Evolutionary conservation across 2,113 vertebrate species (phyloP), one percentile per base, ranked within the genome.

Genomic region (Chaetodon trifascialis): DNA sequence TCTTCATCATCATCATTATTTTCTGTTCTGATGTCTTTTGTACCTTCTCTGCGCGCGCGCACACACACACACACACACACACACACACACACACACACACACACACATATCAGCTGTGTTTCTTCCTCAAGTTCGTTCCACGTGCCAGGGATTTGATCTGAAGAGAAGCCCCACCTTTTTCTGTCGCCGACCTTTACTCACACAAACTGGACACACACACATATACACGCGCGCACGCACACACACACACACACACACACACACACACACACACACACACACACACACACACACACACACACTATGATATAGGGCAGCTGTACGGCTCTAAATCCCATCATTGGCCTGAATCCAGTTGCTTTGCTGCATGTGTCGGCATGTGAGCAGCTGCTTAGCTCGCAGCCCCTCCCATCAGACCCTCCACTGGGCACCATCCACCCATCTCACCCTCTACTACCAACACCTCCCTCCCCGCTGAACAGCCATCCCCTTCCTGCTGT

Each of bases 231-330:
- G 40, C 49, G 64, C 69, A 63, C 69, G 64, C 49, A 72, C 73
- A 56, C 64, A 40, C 62, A 42, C 19, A 19, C 34, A 38, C 42
- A 40, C 79, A 52, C 68, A 40, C 63, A 60, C 52, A 56, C 63
- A 51, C 63, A 38, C 60, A 68, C 51, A 58, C 25, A 78, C 70
- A 47, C 49, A 69, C 69, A 63, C 69, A 70, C 49, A 72, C 73
- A 56, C 64, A 40, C 62, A 42, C 19, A 19, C 34, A 38, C 42
- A 40, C 79, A 52, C 68, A 40, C 63, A 36, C 23, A 19, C 23
- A 30, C 42, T 7, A 47, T 71, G 94, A 96, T 94, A 78, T 95
- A 95, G 96, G 89, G 93, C 96, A 96, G 90, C 14, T 88, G 94
- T 56, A 91, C 6, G 17, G 36, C 58, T 69, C 59, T 89, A 95